These are phyloP conservation scores for Clistopyga incitator DNA, from an alignment of 2,888 invertebrate genomes.

Conservation along the genomic window DNA sequence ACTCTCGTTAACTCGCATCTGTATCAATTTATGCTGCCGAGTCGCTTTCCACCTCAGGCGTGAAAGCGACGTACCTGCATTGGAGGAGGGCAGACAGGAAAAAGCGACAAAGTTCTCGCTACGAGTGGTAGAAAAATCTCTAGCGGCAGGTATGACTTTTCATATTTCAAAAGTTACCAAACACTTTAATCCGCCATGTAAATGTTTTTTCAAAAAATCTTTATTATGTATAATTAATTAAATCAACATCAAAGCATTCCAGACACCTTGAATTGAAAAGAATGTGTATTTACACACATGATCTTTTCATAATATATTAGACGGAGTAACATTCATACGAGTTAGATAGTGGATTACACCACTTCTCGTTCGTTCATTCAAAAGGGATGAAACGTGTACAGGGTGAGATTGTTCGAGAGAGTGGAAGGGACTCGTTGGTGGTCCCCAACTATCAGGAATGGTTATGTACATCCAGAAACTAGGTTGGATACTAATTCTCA, in stretches of 20 bases:
- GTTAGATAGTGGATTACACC: conserved; percentile 11
- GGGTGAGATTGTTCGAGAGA: neutral
- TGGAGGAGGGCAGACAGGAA: conserved; percentile 41
- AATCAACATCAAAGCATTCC: neutral
- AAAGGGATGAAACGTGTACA: conserved; percentile 2
- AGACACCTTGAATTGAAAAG: neutral
- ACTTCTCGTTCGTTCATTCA: conserved; percentile 10
- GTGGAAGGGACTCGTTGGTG: conserved; percentile 28
- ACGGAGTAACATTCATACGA: neutral
- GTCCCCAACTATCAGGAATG: conserved; percentile 56
- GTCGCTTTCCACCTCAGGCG: conserved; percentile 70
- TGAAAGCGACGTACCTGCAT: conserved; percentile 73
- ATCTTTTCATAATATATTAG: neutral
- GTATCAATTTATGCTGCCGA: conserved; percentile 83
- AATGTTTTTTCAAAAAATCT: neutral
- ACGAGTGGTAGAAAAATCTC: conserved; percentile 31
- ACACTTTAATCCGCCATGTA: conserved; percentile 32
- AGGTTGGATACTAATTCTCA: conserved; percentile 46
- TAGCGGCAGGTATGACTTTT: conserved; percentile 2
- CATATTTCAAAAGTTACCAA: conserved; percentile 13
- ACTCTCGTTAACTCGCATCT: conserved; percentile 83
- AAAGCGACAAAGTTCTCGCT: conserved; percentile 49
- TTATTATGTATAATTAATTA: neutral
- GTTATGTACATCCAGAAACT: conserved; percentile 41
- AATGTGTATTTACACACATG: neutral